Conservation (phyloP, 1,140 invertebrate species). For the Trachymyrmex septentrionalis region DNA sequence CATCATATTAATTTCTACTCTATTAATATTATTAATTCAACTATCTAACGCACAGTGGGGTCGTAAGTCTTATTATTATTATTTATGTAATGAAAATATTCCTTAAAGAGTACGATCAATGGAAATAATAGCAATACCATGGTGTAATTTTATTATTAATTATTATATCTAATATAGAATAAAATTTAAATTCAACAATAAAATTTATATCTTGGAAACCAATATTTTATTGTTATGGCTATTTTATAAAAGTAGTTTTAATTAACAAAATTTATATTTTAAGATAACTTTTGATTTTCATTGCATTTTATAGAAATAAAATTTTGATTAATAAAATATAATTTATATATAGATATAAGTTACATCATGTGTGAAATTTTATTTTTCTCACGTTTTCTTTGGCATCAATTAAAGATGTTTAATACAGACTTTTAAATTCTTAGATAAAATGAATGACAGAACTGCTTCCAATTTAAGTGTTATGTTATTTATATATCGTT, state of each 20-base stretch:
- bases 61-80: constrained; percentile 14
- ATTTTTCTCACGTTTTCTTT: too few relatives aligned
- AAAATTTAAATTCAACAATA: not conserved
- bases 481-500: not conserved
- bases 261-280: constrained; percentile 4
- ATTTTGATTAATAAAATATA: not conserved
- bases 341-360: not conserved
- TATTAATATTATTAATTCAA: constrained; percentile 21
- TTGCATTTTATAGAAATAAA: not conserved
- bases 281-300: not conserved
- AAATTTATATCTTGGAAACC: not conserved
- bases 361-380: not conserved
- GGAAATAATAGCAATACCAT: not conserved
- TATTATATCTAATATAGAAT: not conserved
- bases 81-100: constrained; percentile 1
- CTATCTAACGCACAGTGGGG: not conserved
- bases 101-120: not conserved
- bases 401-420: not conserved
- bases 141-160: not conserved
- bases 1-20: not conserved
- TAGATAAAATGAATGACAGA: not conserved
- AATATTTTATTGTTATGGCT: not conserved
- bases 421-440: not conserved
- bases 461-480: not conserved
- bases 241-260: not conserved